These are phyloP conservation scores for Procapra przewalskii DNA, from an alignment of 2,113 vertebrate species.

Conservation along the genomic window DNA sequence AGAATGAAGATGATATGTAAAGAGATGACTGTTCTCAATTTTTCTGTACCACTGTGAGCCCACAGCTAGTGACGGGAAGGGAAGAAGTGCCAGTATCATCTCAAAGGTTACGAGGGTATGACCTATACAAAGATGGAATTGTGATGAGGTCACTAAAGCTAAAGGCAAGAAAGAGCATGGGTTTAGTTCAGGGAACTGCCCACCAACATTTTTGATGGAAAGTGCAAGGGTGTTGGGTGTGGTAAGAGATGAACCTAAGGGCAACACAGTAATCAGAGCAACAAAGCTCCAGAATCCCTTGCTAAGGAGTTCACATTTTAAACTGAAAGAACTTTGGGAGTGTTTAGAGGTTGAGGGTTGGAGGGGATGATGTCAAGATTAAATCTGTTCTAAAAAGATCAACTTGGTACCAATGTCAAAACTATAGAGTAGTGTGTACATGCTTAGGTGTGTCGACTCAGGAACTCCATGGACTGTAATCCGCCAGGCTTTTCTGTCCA, in stretches of 20 bases:
- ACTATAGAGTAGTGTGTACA: not conserved
- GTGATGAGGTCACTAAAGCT: not conserved
- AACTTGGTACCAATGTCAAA: not conserved
- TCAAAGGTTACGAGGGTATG: not conserved
- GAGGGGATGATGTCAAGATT: not conserved
- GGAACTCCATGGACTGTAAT: not conserved
- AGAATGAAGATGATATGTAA: not conserved
- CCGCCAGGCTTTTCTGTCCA: not conserved
- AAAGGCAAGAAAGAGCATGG: not conserved
- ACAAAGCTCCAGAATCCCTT: not conserved
- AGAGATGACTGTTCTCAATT: not conserved
- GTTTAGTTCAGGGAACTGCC: not conserved
- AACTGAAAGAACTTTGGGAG: not conserved
- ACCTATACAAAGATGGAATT: not conserved
- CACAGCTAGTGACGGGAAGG: not conserved
- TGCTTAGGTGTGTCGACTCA: not conserved
- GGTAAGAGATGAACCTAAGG: not conserved
- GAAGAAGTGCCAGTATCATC: not conserved
- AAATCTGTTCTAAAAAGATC: constrained; percentile 15
- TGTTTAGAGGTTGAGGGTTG: not conserved
- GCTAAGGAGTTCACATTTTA: not conserved
- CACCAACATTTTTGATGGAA: not conserved
- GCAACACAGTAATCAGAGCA: not conserved
- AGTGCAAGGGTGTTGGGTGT: not conserved
- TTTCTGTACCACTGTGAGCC: not conserved